Base-by-base conservation (phyloP, 2,888 invertebrate species). In the Neocrepidodera transversa region DNA sequence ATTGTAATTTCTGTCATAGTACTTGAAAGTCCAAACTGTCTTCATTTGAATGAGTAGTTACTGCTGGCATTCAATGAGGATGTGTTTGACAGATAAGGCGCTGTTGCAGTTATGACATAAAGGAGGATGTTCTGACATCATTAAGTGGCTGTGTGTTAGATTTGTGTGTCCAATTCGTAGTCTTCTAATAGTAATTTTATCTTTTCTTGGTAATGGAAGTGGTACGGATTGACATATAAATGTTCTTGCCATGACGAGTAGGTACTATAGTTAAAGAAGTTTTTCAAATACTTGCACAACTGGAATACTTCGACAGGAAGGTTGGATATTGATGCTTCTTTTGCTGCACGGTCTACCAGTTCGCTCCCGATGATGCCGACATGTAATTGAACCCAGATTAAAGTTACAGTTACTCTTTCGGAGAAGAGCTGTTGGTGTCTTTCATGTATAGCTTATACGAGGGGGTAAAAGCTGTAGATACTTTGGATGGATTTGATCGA, bases 151-250 rank as follows among this genome's bases (percentile, higher is more conserved):
- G 28, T 28, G 47, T 14, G 47, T 30, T 0, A 16, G 7, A 30
- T 47, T 47, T 26, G 47, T 47, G 16, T 47, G 28, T 20, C 47
- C 47, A 47, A 30, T 47, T 47, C 28, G 47, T 14, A 47, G 16
- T 23, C 47, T 47, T 16, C 7, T n/a, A 14, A 47, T 23, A 23
- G 11, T 28, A 8, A 45, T 16, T 11, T 28, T 30, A 17, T 47
- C 13, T 7, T 16, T 30, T 30, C 47, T 47, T 18, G 47, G 8
- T 47, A 47, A 30, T 17, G 47, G 2, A 23, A 30, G 47, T 1
- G 28, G 30, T 17, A 11, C 2, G 11, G 17, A 40, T 2, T 30
- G 2, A 10, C 30, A 30, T 30, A 10, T 30, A 30, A 6, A 2
- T 30, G 8, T 30, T 30, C 30, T 30, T 30, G 30, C 2, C 10